A percentile compares a stretch with the other conserved stretches of the same genome.
phyloP scores from a whole-genome alignment of 2,113 vertebrate species.

The Phaetusa simplex region DNA sequence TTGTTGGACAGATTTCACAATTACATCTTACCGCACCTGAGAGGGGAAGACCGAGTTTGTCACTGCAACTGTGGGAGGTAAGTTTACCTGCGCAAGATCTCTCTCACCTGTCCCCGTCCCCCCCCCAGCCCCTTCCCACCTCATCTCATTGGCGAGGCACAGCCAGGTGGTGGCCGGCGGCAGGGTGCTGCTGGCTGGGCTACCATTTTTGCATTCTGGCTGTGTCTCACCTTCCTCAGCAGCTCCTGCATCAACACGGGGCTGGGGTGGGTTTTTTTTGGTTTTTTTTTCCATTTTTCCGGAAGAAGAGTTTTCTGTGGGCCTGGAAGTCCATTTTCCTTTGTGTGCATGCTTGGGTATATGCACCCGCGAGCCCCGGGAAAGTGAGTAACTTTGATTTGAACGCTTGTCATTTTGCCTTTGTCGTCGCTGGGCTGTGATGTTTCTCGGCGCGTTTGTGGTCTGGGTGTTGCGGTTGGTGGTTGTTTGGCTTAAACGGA shows the following conservation, averaged over 20 bases:
- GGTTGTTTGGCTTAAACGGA: not conserved
- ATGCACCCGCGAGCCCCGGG: not conserved
- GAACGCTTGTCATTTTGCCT: not conserved
- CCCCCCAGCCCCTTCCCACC: not conserved
- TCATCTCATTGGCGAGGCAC: accelerated
- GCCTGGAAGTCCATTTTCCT: not conserved
- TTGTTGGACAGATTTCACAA: constrained; percentile 99
- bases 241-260: not conserved
- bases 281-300: not conserved
- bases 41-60: constrained; percentile 98
- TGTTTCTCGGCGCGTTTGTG: not conserved
- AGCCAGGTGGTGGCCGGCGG: not conserved
- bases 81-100: constrained; percentile 46
- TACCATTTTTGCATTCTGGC: constrained; percentile 13
- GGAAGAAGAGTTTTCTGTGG: constrained; percentile 21
- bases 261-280: not conserved
- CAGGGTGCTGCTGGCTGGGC: not conserved
- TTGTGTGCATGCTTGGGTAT: not conserved
- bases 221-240: constrained; percentile 25
- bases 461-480: not conserved
- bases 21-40: constrained; percentile 98
- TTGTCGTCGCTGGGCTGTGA: accelerated
- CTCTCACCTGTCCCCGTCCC: not conserved
- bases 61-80: constrained; percentile 99
- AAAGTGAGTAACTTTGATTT: constrained; percentile 7